These are phyloP conservation scores for Megathymus violae DNA, from an alignment of 1,140 invertebrate genomes.

Conservation along the genomic window DNA sequence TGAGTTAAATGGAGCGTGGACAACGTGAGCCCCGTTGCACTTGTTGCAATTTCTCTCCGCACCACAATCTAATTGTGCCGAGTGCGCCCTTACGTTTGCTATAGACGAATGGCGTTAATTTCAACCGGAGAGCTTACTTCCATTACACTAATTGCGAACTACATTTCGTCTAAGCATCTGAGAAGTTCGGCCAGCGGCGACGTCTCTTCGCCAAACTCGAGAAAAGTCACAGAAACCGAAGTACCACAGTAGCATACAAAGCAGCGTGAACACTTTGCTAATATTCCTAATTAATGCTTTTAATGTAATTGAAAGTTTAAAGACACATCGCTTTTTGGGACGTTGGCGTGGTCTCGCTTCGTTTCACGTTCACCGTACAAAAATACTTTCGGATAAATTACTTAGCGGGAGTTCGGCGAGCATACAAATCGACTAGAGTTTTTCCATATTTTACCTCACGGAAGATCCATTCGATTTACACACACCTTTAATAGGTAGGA, in stretches of 20 bases:
- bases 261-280: conserved; percentile 66
- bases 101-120: conserved; percentile 81
- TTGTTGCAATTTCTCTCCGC: conserved; percentile 80
- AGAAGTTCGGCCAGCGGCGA: conserved; percentile 65
- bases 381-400: conserved; percentile 80
- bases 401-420: conserved; percentile 64
- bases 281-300: conserved; percentile 81
- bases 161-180: conserved; percentile 79
- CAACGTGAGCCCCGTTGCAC: conserved; percentile 69
- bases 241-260: conserved; percentile 68
- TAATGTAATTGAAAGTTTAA: conserved; percentile 79
- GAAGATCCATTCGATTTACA: conserved; percentile 68
- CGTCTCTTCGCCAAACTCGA: conserved; percentile 69
- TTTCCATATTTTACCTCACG: conserved; percentile 71
- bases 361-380: conserved; percentile 57
- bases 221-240: conserved; percentile 68
- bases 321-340: conserved; percentile 62
- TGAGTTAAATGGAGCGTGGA: conserved; percentile 80
- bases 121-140: conserved; percentile 70
- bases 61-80: conserved; percentile 78
- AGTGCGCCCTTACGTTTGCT: conserved; percentile 73
- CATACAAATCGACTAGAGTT: conserved; percentile 73
- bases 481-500: conserved; percentile 59
- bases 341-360: conserved; percentile 32
- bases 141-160: conserved; percentile 82